Conservation (phyloP, 2,113 vertebrate genomes). For the Erinaceus europaeus region DNA sequence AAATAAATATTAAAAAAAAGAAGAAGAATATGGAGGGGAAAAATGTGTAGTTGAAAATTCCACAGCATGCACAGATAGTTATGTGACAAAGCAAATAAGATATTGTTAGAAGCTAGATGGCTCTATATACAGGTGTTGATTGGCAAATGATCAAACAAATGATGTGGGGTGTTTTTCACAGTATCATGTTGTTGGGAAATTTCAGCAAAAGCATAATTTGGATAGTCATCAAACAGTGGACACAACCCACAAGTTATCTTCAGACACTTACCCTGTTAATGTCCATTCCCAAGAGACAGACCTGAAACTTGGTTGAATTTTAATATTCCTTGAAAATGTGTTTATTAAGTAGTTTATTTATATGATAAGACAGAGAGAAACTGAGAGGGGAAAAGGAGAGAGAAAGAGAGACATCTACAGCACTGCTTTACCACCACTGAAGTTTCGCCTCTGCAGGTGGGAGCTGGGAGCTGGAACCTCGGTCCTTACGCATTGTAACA, state of each 20-base stretch:
- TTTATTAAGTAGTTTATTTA: too few species aligned
- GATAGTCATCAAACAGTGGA: neutral
- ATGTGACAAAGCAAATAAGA: neutral
- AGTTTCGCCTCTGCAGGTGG: too few species aligned
- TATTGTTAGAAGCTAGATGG: neutral
- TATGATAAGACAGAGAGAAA: too few species aligned
- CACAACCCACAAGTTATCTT: neutral
- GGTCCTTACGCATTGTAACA: too few species aligned
- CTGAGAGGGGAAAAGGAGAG: too few species aligned
- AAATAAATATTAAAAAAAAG: too few species aligned
- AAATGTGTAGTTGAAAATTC: neutral
- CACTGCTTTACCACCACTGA: too few species aligned
- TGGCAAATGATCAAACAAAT: neutral
- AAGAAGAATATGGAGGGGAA: too few species aligned
- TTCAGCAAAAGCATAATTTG: slow-evolving; percentile 3
- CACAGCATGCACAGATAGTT: neutral
- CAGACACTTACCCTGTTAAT: neutral
- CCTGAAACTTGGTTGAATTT: neutral
- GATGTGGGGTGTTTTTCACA: neutral
- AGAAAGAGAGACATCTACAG: too few species aligned
- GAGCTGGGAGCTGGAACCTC: too few species aligned
- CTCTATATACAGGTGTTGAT: neutral
- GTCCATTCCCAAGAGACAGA: neutral
- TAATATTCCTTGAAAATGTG: too few species aligned
- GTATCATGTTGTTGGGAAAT: neutral